Conservation (phyloP, 53 echinoderm and acorn worm genomes). For the Mesocentrotus franciscanus region DNA sequence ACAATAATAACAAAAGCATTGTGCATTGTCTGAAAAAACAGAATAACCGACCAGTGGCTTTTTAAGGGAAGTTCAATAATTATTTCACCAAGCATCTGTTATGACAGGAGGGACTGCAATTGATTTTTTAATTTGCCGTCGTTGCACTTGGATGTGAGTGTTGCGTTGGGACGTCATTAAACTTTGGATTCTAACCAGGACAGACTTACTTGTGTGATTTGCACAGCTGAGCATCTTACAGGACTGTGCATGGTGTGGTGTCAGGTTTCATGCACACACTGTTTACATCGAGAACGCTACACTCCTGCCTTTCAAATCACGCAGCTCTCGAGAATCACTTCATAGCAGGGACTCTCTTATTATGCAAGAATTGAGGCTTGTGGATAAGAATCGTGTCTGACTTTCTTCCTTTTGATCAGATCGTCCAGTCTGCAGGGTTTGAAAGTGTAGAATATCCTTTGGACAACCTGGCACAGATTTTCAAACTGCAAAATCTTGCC, state of each 20-base stretch:
- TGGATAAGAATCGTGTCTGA: background rate
- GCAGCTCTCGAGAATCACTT: background rate
- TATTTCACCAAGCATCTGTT: background rate
- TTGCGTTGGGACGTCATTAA: background rate
- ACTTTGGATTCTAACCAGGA: slow-evolving; percentile 11
- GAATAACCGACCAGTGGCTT: background rate
- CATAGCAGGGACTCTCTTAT: background rate
- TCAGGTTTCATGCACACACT: background rate
- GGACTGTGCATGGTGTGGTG: background rate
- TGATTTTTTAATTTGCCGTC: background rate
- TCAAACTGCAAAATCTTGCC: background rate
- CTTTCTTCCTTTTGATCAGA: background rate
- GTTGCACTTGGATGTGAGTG: background rate
- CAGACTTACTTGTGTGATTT: background rate
- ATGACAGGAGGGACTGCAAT: slow-evolving; percentile 10
- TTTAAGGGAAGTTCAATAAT: slow-evolving; percentile 1
- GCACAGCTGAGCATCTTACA: slow-evolving; percentile 25
- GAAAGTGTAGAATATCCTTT: background rate
- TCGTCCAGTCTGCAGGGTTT: background rate
- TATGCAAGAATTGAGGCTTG: background rate
- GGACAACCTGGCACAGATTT: background rate
- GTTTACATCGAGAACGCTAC: background rate
- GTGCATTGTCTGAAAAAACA: slow-evolving; percentile 24
- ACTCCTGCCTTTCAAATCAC: background rate
- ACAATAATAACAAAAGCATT: slow-evolving; percentile 33